phyloP scores from a whole-genome alignment of 2,888 invertebrate species.

The Noctua fimbriata region DNA sequence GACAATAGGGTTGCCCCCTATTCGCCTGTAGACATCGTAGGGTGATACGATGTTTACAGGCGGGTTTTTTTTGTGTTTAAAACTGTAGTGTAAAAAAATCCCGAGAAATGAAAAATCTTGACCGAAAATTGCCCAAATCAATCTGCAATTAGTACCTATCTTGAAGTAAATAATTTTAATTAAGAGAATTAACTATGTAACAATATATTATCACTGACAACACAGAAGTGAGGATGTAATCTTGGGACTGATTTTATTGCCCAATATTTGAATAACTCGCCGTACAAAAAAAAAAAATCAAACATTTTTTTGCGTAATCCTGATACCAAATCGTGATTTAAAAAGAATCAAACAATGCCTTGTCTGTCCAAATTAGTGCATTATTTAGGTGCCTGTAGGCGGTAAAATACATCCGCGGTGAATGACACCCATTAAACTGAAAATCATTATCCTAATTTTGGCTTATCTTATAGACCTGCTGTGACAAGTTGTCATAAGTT shows the following conservation, averaged over 20 bases:
- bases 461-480: constrained; percentile 24
- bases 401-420: constrained; percentile 43
- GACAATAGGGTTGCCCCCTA: neutral
- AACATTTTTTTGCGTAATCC: neutral
- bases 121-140: neutral
- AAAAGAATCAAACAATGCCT: constrained; percentile 35
- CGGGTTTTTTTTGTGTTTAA: too few relatives aligned
- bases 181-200: neutral
- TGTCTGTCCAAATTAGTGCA: constrained; percentile 42
- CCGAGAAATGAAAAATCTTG: neutral
- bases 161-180: neutral
- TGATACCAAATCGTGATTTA: neutral
- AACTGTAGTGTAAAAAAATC: neutral
- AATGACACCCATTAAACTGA: constrained; percentile 27
- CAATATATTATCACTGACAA: too few relatives aligned
- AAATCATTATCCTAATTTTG: constrained; percentile 44
- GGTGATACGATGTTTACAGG: too few relatives aligned
- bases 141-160: neutral
- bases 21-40: too few relatives aligned
- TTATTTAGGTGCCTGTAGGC: constrained; percentile 36
- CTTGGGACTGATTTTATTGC: neutral
- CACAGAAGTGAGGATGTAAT: neutral
- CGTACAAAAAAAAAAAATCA: neutral
- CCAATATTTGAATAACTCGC: neutral
- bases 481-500: constrained; percentile 30